phyloP scores from a whole-genome alignment of 2,888 invertebrate genomes.

The Cacoxenus indagator region DNA sequence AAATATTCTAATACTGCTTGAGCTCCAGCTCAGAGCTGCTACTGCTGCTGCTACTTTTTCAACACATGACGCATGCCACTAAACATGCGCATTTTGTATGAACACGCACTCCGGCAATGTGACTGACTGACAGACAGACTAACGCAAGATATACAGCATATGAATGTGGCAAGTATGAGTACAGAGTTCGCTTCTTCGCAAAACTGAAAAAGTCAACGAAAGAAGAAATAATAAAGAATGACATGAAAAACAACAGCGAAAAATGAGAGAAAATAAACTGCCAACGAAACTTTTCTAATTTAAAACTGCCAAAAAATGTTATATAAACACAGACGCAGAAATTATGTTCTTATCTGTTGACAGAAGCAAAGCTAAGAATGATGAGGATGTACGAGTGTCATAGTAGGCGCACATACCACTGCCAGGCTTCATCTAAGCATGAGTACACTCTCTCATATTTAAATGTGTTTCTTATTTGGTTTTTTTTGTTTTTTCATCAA shows the following conservation, averaged over 20 bases:
- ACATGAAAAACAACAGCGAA: slow-evolving; percentile 43
- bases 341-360: slow-evolving; percentile 49
- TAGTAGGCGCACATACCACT: no score
- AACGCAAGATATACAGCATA: neutral
- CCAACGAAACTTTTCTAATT: slow-evolving; percentile 61
- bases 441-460: no score
- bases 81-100: slow-evolving; percentile 3
- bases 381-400: no score
- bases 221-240: slow-evolving; percentile 28
- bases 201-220: neutral
- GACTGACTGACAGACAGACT: neutral
- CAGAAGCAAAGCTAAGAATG: slow-evolving; percentile 29
- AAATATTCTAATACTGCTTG: slow-evolving; percentile 6
- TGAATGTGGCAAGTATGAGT: neutral
- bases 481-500: neutral
- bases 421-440: no score
- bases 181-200: neutral
- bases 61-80: slow-evolving; percentile 46
- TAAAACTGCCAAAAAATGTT: slow-evolving; percentile 58
- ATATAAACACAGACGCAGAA: slow-evolving; percentile 25
- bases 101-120: neutral
- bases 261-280: slow-evolving; percentile 59
- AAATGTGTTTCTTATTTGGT: neutral
- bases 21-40: slow-evolving; percentile 3
- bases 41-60: slow-evolving; percentile 27